Conservation (phyloP, 2,113 vertebrate genomes). For the Pomatostomus ruficeps region DNA sequence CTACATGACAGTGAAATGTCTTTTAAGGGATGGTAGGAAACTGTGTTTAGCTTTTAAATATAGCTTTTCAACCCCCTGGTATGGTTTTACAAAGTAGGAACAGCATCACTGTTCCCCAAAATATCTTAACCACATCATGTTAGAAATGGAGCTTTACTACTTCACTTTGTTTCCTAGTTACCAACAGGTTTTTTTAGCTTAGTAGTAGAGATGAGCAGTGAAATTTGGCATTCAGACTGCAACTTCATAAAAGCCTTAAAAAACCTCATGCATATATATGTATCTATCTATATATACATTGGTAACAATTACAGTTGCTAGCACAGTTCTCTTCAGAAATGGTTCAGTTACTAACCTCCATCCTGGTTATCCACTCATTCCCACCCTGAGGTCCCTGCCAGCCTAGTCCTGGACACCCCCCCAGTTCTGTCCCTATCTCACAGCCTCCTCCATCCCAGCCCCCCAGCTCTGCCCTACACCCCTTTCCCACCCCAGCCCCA, state of each 20-base stretch:
- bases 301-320: not conserved
- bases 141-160: conserved; percentile 31
- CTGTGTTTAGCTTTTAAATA: conserved; percentile 14
- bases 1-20: not conserved
- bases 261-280: not conserved
- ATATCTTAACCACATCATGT: conserved; percentile 10
- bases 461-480: not conserved
- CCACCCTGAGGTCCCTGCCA: rapidly evolving
- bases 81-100: not conserved
- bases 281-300: not conserved
- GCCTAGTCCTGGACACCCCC: not conserved
- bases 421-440: not conserved
- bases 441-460: not conserved
- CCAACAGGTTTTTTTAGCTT: conserved; percentile 5
- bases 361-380: not conserved
- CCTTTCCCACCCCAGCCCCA: not conserved
- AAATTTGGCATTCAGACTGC: conserved; percentile 10
- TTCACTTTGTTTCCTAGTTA: conserved; percentile 56
- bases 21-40: not conserved
- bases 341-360: not conserved
- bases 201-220: conserved; percentile 17
- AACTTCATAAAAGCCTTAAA: not conserved
- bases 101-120: conserved; percentile 9
- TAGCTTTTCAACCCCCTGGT: not conserved
- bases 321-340: not conserved